A percentile compares a stretch with the other conserved stretches of the same genome.
Conservation (phyloP, 2,888 invertebrate genomes). For the Malthinus flaveolus region DNA sequence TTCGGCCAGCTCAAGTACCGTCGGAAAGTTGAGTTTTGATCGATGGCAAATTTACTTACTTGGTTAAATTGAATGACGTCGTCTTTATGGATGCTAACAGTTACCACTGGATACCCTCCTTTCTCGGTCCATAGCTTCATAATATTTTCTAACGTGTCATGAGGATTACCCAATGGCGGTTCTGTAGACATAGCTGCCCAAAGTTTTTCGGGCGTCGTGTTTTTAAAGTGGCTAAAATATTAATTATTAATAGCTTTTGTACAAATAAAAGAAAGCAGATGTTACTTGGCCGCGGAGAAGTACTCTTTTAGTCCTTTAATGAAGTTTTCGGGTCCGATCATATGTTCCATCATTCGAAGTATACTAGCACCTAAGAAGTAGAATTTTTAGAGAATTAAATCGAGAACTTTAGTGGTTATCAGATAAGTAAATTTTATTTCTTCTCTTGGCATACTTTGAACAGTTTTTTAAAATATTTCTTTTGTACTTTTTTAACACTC, state of each 20-base stretch:
- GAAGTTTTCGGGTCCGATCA: constrained; percentile 60
- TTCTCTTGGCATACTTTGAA: too few relatives aligned
- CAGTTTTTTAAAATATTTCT: too few relatives aligned
- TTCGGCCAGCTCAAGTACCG: too few relatives aligned
- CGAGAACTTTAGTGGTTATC: too few relatives aligned
- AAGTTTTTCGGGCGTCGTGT: not conserved
- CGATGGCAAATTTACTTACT: not conserved
- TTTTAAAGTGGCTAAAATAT: not conserved
- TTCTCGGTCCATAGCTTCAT: not conserved
- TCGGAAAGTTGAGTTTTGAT: not conserved
- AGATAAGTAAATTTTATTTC: too few relatives aligned
- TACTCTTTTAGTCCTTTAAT: constrained; percentile 61
- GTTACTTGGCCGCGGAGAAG: constrained; percentile 43
- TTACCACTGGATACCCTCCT: not conserved
- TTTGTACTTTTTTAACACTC: too few relatives aligned
- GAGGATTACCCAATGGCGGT: too few relatives aligned
- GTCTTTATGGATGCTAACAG: not conserved
- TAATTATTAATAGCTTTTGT: not conserved
- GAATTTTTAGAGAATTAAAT: not conserved
- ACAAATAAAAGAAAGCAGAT: not conserved
- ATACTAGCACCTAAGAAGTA: constrained; percentile 48
- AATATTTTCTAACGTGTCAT: not conserved
- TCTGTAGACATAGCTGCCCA: not conserved
- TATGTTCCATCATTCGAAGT: constrained; percentile 69
- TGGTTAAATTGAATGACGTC: not conserved